A percentile compares a stretch with the other conserved stretches of the same genome.
phyloP scores from a whole-genome alignment of 2,797 vertebrate genomes.

The Enteromius paludinosus region DNA sequence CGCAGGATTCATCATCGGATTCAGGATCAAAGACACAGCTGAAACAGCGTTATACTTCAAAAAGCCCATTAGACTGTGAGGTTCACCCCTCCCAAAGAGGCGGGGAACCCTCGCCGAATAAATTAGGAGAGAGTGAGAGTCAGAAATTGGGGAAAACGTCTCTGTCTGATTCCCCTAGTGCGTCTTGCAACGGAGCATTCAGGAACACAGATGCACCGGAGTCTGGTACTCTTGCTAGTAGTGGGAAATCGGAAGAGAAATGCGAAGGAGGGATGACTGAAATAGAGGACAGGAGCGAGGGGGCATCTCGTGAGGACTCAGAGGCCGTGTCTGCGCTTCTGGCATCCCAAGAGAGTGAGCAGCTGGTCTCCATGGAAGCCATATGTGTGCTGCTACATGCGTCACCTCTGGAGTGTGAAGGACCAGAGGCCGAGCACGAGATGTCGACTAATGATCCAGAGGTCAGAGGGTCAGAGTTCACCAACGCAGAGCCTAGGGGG shows the following conservation, averaged over 20 bases:
- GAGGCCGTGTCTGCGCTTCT: constrained; percentile 87
- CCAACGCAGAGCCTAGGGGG: constrained; percentile 44
- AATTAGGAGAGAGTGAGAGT: constrained; percentile 34
- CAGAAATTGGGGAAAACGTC: constrained; percentile 42
- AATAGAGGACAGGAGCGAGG: constrained; percentile 46
- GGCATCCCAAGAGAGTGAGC: constrained; percentile 84
- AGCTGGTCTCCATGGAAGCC: constrained; percentile 61
- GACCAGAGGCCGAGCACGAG: constrained; percentile 78
- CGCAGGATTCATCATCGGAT: constrained; percentile 86
- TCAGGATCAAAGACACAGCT: constrained; percentile 88
- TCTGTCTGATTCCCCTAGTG: neutral
- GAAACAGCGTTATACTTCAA: constrained; percentile 84
- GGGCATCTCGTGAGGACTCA: constrained; percentile 80
- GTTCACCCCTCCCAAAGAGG: constrained; percentile 33
- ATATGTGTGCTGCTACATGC: constrained; percentile 79
- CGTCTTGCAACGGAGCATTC: constrained; percentile 39
- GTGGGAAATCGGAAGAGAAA: constrained; percentile 44
- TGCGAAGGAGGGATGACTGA: constrained; percentile 10
- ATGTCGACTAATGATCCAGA: constrained; percentile 42
- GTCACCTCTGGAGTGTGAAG: constrained; percentile 82
- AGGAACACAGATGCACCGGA: constrained; percentile 23
- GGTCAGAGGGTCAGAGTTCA: constrained; percentile 58
- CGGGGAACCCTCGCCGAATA: constrained; percentile 62
- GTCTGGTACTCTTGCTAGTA: neutral
- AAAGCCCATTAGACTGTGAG: constrained; percentile 80